Percentiles rank a stretch among this genome's conserved stretches.
These are phyloP conservation scores for Sarcophaga carnaria DNA, from an alignment of 2,888 invertebrate genomes.

Conservation along the genomic window DNA sequence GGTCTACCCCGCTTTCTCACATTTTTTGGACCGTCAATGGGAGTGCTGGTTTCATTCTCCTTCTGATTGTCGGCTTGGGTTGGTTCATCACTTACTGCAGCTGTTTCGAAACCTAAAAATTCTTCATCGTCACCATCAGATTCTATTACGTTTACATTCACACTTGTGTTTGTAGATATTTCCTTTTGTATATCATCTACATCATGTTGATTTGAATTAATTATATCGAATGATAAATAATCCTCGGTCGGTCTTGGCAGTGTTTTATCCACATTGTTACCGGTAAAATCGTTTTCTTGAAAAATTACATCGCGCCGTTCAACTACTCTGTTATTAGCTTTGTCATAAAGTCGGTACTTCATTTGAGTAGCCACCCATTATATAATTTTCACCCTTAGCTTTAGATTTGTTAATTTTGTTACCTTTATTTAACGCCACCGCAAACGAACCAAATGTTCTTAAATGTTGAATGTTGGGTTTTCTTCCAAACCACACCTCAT, in stretches of 20 bases:
- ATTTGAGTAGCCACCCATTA: conserved; percentile 39
- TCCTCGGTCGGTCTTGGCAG: background rate
- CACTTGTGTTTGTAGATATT: background rate
- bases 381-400: conserved; percentile 26
- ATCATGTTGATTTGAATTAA: background rate
- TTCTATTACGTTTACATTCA: background rate
- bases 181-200: background rate
- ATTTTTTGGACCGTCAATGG: background rate
- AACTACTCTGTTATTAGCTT: background rate
- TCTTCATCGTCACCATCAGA: conserved; percentile 1
- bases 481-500: conserved; percentile 17
- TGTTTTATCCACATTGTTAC: background rate
- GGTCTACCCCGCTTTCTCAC: conserved; percentile 13
- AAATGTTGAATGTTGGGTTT: conserved; percentile 64
- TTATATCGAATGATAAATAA: conserved; percentile 1
- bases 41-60: background rate
- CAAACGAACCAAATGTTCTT: conserved; percentile 57
- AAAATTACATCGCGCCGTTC: conserved; percentile 21
- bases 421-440: conserved; percentile 56
- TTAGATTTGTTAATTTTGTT: conserved; percentile 10
- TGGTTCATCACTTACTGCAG: too few relatives aligned
- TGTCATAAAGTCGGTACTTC: conserved; percentile 20
- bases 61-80: background rate
- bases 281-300: conserved; percentile 1
- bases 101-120: conserved; percentile 8